Conservation (phyloP, 2,888 invertebrate species). For the Sussaba pulchella region DNA sequence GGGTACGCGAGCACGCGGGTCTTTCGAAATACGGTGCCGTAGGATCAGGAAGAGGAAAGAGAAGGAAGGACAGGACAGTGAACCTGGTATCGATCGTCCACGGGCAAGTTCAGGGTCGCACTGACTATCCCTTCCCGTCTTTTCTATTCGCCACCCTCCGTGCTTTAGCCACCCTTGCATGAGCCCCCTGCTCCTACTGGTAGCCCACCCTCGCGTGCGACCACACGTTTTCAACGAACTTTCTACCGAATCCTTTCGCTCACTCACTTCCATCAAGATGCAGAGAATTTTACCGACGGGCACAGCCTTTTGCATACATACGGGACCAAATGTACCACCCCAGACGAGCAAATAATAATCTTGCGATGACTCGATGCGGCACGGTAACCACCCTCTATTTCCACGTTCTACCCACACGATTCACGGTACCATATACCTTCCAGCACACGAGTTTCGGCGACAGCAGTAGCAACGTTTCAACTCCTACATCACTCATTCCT, state of each 20-base stretch:
- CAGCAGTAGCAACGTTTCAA: background rate
- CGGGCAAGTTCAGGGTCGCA: conserved; percentile 66
- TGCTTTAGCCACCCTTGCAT: conserved; percentile 59
- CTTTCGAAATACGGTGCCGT: conserved; percentile 42
- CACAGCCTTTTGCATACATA: conserved; percentile 81
- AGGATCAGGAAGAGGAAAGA: conserved; percentile 59
- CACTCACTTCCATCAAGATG: conserved; percentile 42
- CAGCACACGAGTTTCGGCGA: conserved; percentile 6
- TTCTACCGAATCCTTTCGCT: conserved; percentile 64
- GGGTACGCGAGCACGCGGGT: conserved; percentile 48
- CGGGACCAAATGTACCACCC: conserved; percentile 55
- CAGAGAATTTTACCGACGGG: conserved; percentile 71
- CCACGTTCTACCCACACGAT: conserved; percentile 30
- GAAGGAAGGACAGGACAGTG: conserved; percentile 76
- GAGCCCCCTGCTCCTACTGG: conserved; percentile 45
- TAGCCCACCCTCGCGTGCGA: conserved; percentile 55
- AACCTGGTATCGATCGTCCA: conserved; percentile 80
- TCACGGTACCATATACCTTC: background rate
- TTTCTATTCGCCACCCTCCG: conserved; percentile 36
- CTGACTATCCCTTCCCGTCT: conserved; percentile 54
- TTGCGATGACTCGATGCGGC: conserved; percentile 73
- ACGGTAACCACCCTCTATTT: conserved; percentile 64
- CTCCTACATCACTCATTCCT: conserved; percentile 6
- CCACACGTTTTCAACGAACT: conserved; percentile 60
- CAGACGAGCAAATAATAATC: conserved; percentile 77